phyloP scores from a whole-genome alignment of 2,797 vertebrate genomes.

The Loris lydekkerianus region DNA sequence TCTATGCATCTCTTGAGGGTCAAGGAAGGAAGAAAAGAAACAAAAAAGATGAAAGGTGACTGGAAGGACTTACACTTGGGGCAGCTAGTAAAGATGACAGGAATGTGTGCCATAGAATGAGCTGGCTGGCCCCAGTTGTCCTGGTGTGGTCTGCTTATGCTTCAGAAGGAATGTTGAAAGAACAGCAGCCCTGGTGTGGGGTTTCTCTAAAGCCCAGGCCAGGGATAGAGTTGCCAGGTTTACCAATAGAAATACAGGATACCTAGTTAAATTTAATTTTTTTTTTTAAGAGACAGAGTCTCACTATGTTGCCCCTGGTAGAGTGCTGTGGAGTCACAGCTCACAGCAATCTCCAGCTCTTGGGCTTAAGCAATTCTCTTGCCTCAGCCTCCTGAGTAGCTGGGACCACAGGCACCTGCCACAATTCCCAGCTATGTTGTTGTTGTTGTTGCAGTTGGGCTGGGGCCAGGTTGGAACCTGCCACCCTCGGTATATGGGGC shows the following conservation, averaged over 20 bases:
- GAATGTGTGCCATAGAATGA: not conserved
- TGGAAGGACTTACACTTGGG: not conserved
- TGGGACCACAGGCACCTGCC: no score
- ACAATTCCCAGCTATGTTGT: no score
- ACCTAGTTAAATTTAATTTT: no score
- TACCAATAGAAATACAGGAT: constrained; percentile 19
- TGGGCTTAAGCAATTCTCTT: no score
- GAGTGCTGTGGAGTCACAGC: no score
- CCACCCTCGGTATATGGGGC: no score
- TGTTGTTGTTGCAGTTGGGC: no score
- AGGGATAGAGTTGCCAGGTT: not conserved
- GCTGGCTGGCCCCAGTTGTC: not conserved
- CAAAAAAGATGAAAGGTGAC: not conserved
- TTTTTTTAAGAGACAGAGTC: no score
- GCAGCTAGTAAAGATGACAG: not conserved
- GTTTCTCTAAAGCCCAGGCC: not conserved
- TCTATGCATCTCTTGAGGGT: not conserved
- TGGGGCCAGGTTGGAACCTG: no score
- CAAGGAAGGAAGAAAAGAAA: not conserved
- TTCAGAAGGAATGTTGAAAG: not conserved
- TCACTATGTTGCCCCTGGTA: no score
- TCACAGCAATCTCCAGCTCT: no score
- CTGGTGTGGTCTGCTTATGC: not conserved
- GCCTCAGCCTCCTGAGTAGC: no score
- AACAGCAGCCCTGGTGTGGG: not conserved